These are phyloP conservation scores for Bibio marci DNA, from an alignment of 2,888 invertebrate genomes.

Conservation along the genomic window DNA sequence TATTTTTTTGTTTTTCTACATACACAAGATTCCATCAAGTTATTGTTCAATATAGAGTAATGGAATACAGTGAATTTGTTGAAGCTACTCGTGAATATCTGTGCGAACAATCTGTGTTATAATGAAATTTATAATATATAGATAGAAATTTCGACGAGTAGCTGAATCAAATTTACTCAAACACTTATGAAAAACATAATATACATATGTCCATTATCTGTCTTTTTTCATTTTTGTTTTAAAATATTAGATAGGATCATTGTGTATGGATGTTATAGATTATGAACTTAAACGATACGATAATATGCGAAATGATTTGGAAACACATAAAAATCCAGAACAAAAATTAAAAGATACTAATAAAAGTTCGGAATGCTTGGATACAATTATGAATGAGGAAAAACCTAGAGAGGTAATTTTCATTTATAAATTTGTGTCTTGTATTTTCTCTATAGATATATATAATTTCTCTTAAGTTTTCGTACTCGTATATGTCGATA, in stretches of 20 bases:
- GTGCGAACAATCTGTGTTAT: not conserved
- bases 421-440: too few relatives aligned
- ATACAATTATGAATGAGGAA: conserved; percentile 28
- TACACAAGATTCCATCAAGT: conserved; percentile 90
- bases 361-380: conserved; percentile 23
- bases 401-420: conserved; percentile 27
- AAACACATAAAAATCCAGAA: conserved; percentile 33
- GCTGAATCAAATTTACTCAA: too few relatives aligned
- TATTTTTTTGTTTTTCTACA: conserved; percentile 93
- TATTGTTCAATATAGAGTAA: conserved; percentile 84
- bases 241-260: conserved; percentile 82
- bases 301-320: conserved; percentile 69
- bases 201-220: too few relatives aligned
- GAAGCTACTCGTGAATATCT: not conserved
- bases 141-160: too few relatives aligned
- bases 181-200: too few relatives aligned
- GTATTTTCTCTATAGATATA: too few relatives aligned
- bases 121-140: not conserved
- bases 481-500: not conserved
- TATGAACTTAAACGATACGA: conserved; percentile 87
- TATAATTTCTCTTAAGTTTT: not conserved
- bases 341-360: conserved; percentile 12
- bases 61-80: too few relatives aligned
- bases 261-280: conserved; percentile 93
- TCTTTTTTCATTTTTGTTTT: too few relatives aligned